A percentile compares a stretch with the other conserved stretches of the same genome.
Evolutionary conservation across 1,140 invertebrate species (phyloP).

Genomic region (Brachionus manjavacas): DNA sequence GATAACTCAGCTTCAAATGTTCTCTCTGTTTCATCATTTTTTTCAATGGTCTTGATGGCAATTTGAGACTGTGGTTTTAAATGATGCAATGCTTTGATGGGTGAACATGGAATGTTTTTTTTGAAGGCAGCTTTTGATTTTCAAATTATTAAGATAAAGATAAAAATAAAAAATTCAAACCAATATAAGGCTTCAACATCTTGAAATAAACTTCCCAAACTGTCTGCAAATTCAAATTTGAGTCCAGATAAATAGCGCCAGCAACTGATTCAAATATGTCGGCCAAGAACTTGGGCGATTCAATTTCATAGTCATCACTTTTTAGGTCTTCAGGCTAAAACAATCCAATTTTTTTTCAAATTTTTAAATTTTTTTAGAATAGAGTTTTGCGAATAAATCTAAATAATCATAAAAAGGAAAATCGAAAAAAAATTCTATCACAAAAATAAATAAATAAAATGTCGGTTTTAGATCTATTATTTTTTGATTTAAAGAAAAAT

Average conservation of each 20-base stretch:
- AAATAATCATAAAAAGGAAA: too few species aligned
- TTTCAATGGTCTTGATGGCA: not conserved
- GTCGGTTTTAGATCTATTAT: too few species aligned
- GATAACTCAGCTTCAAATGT: not conserved
- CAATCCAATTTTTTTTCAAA: too few species aligned
- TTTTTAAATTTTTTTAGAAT: too few species aligned
- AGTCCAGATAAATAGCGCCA: slow-evolving; percentile 92
- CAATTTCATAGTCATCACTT: slow-evolving; percentile 71
- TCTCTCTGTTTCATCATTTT: not conserved
- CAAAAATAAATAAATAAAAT: too few species aligned
- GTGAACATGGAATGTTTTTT: slow-evolving; percentile 20
- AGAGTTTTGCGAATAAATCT: too few species aligned
- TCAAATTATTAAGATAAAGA: slow-evolving; percentile 62
- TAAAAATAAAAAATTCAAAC: slow-evolving; percentile 60
- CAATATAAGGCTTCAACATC: slow-evolving; percentile 90
- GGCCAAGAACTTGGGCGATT: slow-evolving; percentile 95
- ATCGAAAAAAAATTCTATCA: too few species aligned
- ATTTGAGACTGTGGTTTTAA: not conserved
- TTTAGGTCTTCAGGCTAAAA: not conserved
- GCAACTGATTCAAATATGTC: slow-evolving; percentile 97
- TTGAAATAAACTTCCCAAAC: slow-evolving; percentile 91
- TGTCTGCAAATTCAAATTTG: slow-evolving; percentile 83
- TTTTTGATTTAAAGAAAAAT: too few species aligned
- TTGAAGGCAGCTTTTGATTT: not conserved
- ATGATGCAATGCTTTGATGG: slow-evolving; percentile 20